These are phyloP conservation scores for Spisula solida DNA, from an alignment of 2,888 invertebrate genomes.

Conservation along the genomic window DNA sequence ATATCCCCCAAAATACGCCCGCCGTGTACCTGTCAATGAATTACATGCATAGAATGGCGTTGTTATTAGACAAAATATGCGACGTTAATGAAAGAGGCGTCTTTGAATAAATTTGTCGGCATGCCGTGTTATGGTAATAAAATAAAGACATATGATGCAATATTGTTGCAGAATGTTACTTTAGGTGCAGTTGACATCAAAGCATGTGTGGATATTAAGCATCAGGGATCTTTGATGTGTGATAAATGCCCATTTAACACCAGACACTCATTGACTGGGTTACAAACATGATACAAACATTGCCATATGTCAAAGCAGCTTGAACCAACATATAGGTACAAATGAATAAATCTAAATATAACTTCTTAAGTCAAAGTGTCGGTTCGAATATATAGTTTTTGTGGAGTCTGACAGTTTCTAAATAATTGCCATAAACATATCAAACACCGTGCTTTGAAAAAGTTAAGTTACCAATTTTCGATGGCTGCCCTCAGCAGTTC, in stretches of 20 bases:
- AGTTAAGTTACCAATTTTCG: no score
- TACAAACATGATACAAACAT: neutral
- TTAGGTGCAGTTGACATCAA: neutral
- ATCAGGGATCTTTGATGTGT: neutral
- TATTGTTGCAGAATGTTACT: neutral
- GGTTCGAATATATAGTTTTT: no score
- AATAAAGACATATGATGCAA: slow-evolving; percentile 20
- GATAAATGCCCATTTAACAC: neutral
- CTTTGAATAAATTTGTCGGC: neutral
- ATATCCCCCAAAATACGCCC: slow-evolving; percentile 8
- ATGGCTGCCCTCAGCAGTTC: no score
- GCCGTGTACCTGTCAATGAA: neutral
- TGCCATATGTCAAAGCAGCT: neutral
- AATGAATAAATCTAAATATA: no score
- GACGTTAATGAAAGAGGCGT: neutral
- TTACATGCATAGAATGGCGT: neutral
- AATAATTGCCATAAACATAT: no score
- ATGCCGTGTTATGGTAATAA: neutral
- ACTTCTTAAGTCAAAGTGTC: no score
- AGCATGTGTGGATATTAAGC: slow-evolving; percentile 1
- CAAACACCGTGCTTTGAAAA: no score
- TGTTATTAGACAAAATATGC: neutral
- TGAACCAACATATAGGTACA: no score
- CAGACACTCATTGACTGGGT: neutral
- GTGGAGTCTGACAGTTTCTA: no score